phyloP scores from a whole-genome alignment of 2,113 vertebrate species.

The Dicaeum eximium region DNA sequence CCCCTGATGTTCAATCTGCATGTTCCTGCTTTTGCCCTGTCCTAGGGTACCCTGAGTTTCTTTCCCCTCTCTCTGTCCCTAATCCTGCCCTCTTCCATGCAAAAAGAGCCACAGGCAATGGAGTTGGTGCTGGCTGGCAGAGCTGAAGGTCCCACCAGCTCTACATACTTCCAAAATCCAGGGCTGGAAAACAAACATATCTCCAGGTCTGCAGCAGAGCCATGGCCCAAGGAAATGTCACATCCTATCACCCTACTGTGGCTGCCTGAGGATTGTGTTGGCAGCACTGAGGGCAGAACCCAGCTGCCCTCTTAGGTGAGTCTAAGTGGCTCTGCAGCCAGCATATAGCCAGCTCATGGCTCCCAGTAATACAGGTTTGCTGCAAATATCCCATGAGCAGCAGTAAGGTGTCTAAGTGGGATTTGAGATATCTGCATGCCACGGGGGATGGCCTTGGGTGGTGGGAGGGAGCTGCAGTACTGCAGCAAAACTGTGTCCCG shows the following conservation, averaged over 20 bases:
- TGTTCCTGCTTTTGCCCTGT: not conserved
- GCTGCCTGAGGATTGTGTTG: too few relatives aligned
- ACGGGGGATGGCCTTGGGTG: accelerated
- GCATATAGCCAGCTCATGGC: not conserved
- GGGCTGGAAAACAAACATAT: not conserved
- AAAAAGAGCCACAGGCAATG: not conserved
- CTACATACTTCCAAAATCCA: not conserved
- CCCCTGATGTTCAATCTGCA: not conserved
- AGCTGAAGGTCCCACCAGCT: not conserved
- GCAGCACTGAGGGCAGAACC: not conserved
- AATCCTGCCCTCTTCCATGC: not conserved
- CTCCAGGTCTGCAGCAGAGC: not conserved
- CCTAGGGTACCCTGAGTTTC: not conserved
- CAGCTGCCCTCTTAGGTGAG: not conserved
- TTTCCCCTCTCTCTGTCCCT: not conserved
- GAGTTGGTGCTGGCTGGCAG: not conserved
- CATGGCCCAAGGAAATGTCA: not conserved
- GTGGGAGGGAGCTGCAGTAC: not conserved
- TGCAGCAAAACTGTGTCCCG: not conserved
- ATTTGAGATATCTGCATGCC: not conserved
- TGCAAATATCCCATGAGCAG: not conserved
- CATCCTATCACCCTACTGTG: accelerated
- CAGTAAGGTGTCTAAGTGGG: not conserved
- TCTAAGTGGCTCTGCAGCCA: not conserved
- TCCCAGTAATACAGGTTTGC: not conserved